These are phyloP conservation scores for Trigoniulus corallinus DNA, from an alignment of 1,140 invertebrate species.

Conservation along the genomic window DNA sequence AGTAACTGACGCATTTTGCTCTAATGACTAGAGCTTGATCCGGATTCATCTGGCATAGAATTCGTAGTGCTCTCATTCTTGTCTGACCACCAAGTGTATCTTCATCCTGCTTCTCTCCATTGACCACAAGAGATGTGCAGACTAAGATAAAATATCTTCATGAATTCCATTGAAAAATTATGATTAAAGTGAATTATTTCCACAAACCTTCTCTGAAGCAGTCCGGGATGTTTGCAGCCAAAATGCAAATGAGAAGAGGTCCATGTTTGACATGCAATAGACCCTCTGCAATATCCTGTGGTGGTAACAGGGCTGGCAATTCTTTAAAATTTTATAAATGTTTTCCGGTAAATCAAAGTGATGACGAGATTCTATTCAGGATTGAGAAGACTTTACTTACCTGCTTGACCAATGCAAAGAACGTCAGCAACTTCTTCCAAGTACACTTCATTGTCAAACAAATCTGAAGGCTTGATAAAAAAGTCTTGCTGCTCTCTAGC, in stretches of 20 bases:
- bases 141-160: constrained; percentile 39
- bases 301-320: constrained; percentile 67
- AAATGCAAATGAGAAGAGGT: constrained; percentile 68
- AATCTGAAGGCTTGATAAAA: constrained; percentile 64
- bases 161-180: neutral
- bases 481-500: constrained; percentile 40
- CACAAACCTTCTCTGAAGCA: constrained; percentile 63
- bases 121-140: constrained; percentile 61
- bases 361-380: no score
- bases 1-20: constrained; percentile 33
- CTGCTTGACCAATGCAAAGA: constrained; percentile 63
- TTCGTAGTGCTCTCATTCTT: constrained; percentile 50
- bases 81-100: constrained; percentile 47
- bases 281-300: constrained; percentile 61
- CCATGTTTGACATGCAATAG: constrained; percentile 81
- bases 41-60: constrained; percentile 79
- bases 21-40: constrained; percentile 61
- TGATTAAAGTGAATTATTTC: neutral
- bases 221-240: constrained; percentile 81
- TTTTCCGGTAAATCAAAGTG: neutral
- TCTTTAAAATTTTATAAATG: constrained; percentile 42
- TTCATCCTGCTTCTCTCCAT: constrained; percentile 77
- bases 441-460: constrained; percentile 90
- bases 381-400: no score
- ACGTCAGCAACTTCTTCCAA: constrained; percentile 90